Evolutionary conservation across 2,888 invertebrate species (phyloP).

Genomic region (Leucania comma): DNA sequence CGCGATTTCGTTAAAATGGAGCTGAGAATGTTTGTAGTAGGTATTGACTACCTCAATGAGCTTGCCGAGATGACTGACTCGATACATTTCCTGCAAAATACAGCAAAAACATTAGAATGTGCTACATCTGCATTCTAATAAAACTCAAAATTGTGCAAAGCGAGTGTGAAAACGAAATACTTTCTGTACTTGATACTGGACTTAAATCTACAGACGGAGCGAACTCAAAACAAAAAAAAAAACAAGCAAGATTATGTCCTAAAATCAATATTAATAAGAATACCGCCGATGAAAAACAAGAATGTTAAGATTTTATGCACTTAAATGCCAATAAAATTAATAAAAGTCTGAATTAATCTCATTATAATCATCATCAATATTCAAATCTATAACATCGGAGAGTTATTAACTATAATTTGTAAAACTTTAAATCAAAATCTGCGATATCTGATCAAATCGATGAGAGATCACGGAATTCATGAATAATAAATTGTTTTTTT

Average conservation of each 20-base stretch:
- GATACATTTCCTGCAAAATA: too few species aligned
- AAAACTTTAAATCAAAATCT: constrained; percentile 35
- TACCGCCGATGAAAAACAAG: constrained; percentile 1
- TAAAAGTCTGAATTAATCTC: constrained; percentile 35
- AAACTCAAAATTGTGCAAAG: too few species aligned
- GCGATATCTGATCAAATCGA: constrained; percentile 38
- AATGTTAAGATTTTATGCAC: background rate
- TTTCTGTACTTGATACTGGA: too few species aligned
- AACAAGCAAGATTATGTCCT: background rate
- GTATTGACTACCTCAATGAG: too few species aligned
- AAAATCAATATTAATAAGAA: background rate
- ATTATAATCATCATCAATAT: constrained; percentile 38
- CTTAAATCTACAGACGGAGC: too few species aligned
- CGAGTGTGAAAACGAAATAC: too few species aligned
- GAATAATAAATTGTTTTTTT: constrained; percentile 27
- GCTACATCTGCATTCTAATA: too few species aligned
- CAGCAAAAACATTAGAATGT: too few species aligned
- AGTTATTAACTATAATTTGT: constrained; percentile 44
- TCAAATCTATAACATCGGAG: constrained; percentile 20
- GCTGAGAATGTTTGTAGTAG: too few species aligned
- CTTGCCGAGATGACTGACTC: too few species aligned
- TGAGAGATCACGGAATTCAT: constrained; percentile 44
- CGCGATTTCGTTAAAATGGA: too few species aligned
- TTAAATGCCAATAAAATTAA: constrained; percentile 19
- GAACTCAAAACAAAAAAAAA: background rate